Evolutionary conservation across 2,113 vertebrate genomes (phyloP).

Genomic region (Lontra canadensis): DNA sequence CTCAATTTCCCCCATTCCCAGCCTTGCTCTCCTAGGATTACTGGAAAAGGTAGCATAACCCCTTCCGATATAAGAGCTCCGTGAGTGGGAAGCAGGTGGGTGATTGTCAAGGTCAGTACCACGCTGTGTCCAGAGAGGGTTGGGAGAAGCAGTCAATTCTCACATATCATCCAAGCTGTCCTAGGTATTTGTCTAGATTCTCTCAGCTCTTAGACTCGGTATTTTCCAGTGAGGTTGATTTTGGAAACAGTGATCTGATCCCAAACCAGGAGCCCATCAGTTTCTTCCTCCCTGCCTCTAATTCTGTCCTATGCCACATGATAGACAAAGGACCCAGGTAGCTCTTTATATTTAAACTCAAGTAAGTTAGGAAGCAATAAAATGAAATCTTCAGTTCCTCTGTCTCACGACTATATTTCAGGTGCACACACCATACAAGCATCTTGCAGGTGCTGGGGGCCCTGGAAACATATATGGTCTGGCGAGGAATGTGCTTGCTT

Average conservation of each 20-base stretch:
- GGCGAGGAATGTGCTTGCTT: neutral
- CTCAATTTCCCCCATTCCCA: neutral
- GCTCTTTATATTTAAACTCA: neutral
- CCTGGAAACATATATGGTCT: neutral
- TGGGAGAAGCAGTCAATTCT: neutral
- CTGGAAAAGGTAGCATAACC: neutral
- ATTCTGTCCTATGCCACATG: neutral
- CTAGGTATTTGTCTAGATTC: neutral
- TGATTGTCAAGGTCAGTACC: neutral
- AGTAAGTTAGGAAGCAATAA: neutral
- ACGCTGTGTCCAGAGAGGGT: neutral
- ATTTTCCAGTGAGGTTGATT: neutral
- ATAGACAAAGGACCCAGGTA: neutral
- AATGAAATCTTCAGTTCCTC: neutral
- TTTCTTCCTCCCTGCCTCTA: neutral
- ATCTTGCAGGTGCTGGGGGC: neutral
- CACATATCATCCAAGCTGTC: neutral
- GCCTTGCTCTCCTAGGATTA: neutral
- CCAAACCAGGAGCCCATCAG: neutral
- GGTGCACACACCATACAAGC: rapidly evolving
- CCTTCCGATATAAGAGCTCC: neutral
- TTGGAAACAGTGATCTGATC: neutral
- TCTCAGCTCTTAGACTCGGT: neutral
- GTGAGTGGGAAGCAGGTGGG: neutral
- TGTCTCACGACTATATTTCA: neutral